Evolutionary conservation across 2,888 invertebrate species (phyloP), one percentile per base, ranked within the genome.

Genomic region (Agrilus biguttatus): DNA sequence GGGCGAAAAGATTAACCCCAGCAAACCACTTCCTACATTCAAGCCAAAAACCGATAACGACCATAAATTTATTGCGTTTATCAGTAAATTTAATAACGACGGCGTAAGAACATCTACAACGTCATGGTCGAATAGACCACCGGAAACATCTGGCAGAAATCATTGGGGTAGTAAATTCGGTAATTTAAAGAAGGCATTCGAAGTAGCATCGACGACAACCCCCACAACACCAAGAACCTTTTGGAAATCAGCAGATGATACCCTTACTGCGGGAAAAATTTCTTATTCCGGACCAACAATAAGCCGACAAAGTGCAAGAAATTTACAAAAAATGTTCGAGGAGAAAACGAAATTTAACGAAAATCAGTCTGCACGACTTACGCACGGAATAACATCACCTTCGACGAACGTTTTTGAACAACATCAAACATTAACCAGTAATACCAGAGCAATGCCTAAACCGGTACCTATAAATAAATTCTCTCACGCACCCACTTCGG

Each of bases 151-250:
- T 6, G 32, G 36, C 33, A 28, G 32, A 40, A 47, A 55, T 10
- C 83, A 85, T 55, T 90, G 90, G 89, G 83, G 77, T 54, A 84
- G 72, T 55, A 75, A 86, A 48, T 90, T 90, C 59, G 85, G 85
- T 0, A 81, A 83, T 53, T 82, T 90, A 33, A 88, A 87, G 62
- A 82, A 83, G 33, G 72, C 80, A 0, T 90, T 90, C 59, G 89
- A 90, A 58, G 75, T 72, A 36, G 70, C 70, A 5, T 65, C 69
- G n/a, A 71, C 43, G 2, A 45, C 33, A 42, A 43, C 41, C 69
- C 49, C 60, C 67, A 35, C 44, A 10, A 42, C 46, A 3, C 46
- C 48, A 5, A 71, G 73, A 49, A 71, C 69, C 36, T 77, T 77
- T 53, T 80, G 79, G 80, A 74, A 75, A 51, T 64, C 71, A 2